Base-by-base conservation (phyloP, 2,113 vertebrate genomes). In the Catharus bicknelli region DNA sequence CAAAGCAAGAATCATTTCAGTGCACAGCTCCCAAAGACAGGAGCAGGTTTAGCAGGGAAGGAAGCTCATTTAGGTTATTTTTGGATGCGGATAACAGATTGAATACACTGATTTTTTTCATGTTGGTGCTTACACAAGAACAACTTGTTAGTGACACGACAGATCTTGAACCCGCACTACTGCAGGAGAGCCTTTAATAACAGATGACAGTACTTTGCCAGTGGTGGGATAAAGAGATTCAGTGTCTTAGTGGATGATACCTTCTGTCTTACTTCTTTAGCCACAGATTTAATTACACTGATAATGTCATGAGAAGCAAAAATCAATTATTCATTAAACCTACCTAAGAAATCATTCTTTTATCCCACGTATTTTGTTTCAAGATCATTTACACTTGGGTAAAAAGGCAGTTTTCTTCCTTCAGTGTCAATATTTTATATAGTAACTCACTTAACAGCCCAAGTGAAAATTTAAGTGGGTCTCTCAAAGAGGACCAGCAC, bases 251-350 rank as follows among this genome's bases (percentile, higher is more conserved):
- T 5, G 53, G 96, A 91, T 89, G 96, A 97, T 92, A 90, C 66
- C 45, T 90, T 86, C 84, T 59, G 73, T 68, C 90, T 96, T 77
- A 90, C 27, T 66, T 72, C 88, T 92, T 95, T 34, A 73, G 86
- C 59, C 87, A 92, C 40, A 5, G 63, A 96, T 93, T 96, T 92
- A 93, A 93, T 97, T 96, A 96, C 73, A 77, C 21, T 10, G 59
- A 58, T 66, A 92, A 88, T 45, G 85, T 89, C 88, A 94, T n/a
- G 54, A 86, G 88, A 93, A 93, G 64, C 48, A 95, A 86, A 83
- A 95, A 86, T 93, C 73, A 91, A 93, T 96, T 91, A 97, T 95
- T 95, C 88, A 93, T 73, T 83, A 85, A 88, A 88, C 53, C 34
- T 9, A 15, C 40, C 64, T 93, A 94, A 90, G 81, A 90, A 84